These are phyloP conservation scores for Ceuthmochares aereus DNA, from an alignment of 2,113 vertebrate species.

Conservation along the genomic window DNA sequence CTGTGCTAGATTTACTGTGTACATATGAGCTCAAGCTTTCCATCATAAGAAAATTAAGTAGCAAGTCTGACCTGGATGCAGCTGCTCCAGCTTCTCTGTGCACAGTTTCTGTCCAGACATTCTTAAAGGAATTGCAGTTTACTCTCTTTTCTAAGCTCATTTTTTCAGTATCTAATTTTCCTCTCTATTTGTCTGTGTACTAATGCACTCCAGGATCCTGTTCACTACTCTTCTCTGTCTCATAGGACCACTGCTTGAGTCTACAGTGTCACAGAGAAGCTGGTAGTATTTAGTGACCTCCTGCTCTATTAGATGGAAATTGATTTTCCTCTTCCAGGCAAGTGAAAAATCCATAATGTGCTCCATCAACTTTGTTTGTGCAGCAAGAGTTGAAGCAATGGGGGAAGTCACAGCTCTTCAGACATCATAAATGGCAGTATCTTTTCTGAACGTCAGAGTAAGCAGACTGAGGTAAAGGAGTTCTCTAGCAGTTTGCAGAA, in stretches of 20 bases:
- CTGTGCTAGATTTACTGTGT: neutral
- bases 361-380: constrained; percentile 18
- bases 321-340: constrained; percentile 32
- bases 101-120: neutral
- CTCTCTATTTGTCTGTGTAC: constrained; percentile 10
- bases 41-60: neutral
- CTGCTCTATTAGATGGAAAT: constrained; percentile 25
- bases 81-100: neutral
- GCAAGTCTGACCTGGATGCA: neutral
- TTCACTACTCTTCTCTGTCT: neutral
- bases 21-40: neutral
- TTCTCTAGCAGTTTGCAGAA: neutral
- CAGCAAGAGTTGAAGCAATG: neutral
- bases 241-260: neutral
- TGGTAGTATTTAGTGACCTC: constrained; percentile 7
- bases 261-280: neutral
- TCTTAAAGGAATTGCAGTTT: neutral
- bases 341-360: constrained; percentile 56
- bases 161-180: neutral
- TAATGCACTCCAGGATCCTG: neutral
- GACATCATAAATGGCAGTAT: neutral
- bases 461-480: neutral
- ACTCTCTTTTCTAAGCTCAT: neutral
- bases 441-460: neutral
- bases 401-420: neutral